Percentiles rank a stretch among this genome's conserved stretches.
These are phyloP conservation scores for Chromis chromis DNA, from an alignment of 2,797 vertebrate species.

Conservation along the genomic window DNA sequence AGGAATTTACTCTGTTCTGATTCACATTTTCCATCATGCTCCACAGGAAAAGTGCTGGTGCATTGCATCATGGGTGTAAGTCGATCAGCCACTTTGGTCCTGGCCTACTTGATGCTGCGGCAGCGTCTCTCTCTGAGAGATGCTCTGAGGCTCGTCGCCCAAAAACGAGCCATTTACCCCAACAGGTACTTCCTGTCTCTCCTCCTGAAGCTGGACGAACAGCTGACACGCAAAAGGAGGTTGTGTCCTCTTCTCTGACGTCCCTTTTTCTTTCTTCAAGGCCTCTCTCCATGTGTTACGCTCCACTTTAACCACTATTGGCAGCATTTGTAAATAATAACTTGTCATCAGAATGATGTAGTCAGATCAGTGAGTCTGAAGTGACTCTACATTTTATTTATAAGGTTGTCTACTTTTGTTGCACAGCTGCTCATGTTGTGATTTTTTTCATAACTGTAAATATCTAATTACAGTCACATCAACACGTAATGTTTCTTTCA, in stretches of 20 bases:
- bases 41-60: slow-evolving; percentile 92
- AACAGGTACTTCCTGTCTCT: slow-evolving; percentile 86
- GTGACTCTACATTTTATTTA: slow-evolving; percentile 11
- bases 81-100: slow-evolving; percentile 91
- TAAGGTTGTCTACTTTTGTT: neutral
- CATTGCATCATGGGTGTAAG: slow-evolving; percentile 98
- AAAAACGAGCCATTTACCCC: slow-evolving; percentile 86
- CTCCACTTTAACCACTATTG: neutral
- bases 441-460: slow-evolving; percentile 34
- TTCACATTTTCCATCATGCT: slow-evolving; percentile 20
- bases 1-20: neutral
- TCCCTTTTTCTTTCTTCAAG: neutral
- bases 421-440: neutral
- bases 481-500: neutral
- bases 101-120: slow-evolving; percentile 93
- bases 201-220: slow-evolving; percentile 82
- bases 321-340: slow-evolving; percentile 16
- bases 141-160: slow-evolving; percentile 86
- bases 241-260: slow-evolving; percentile 85
- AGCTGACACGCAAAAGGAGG: slow-evolving; percentile 79
- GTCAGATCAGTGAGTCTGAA: neutral
- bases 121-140: slow-evolving; percentile 86
- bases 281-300: slow-evolving; percentile 3
- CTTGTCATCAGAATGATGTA: slow-evolving; percentile 1
- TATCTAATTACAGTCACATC: slow-evolving; percentile 4